Base-by-base conservation (phyloP, 2,113 vertebrate species). In the Pangasianodon gigas region DNA sequence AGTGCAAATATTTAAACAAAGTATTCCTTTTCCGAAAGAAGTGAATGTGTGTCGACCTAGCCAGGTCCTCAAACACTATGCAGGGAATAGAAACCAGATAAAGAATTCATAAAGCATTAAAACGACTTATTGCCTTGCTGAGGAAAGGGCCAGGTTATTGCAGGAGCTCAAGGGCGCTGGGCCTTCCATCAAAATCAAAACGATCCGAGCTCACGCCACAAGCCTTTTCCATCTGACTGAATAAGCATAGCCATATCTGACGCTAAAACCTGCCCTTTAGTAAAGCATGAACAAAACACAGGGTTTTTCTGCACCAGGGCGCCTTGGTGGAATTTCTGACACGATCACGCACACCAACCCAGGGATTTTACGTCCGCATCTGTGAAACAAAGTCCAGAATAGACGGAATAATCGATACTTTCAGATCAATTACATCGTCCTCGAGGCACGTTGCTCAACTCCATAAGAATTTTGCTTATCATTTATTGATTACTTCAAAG, bases 61-160 rank as follows among this genome's bases (percentile, higher is more conserved):
- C 74, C 81, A 44, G 46, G 48, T 67, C 54, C 56, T 65, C n/a
- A 29, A 88, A 75, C 77, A 48, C 7, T 60, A 48, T 41, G 65
- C 75, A 75, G 88, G 83, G 60, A 62, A 74, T 84, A 84, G 69
- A 44, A 46, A 26, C 58, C 67, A 69, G 84, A 85, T 87, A 62
- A 91, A 69, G 90, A 89, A 90, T 90, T 91, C 85, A 92, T 88
- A 86, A 80, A 81, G 67, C 89, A 69, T 81, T 87, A 86, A 91
- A 88, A 62, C n/a, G 82, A 69, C 87, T 91, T 92, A 92, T 92
- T 91, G 92, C 58, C 85, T 90, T n/a, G 51, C 51, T 41, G 87
- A 83, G 90, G 87, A 89, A 77, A 56, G 48, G 58, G 11, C 54
- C 41, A 82, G 87, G 85, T 92, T 91, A 90, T 89, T 91, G 89